Conservation (phyloP, 2,113 vertebrate species). For the Eulacestoma nigropectus region DNA sequence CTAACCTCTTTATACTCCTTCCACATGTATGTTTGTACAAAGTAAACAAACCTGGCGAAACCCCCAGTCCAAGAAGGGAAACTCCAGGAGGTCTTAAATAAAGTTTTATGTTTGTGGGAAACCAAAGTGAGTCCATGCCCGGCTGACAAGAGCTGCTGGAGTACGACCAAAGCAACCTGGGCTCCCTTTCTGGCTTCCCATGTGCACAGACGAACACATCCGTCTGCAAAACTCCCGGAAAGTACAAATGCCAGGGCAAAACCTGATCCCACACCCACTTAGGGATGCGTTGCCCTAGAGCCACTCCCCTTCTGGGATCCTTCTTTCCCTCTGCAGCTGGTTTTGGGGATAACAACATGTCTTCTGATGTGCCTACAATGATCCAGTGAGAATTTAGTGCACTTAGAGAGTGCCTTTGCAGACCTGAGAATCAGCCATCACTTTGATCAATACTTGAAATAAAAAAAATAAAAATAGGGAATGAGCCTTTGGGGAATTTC, state of each 20-base stretch:
- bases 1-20: not conserved
- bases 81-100: not conserved
- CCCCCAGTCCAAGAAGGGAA: not conserved
- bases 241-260: not conserved
- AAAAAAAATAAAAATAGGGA: not conserved
- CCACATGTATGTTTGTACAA: not conserved
- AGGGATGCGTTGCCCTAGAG: not conserved
- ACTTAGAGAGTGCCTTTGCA: not conserved
- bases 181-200: not conserved
- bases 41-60: not conserved
- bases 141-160: not conserved
- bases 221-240: not conserved
- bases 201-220: accelerated
- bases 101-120: not conserved
- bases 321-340: not conserved
- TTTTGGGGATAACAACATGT: not conserved
- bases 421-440: not conserved
- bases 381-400: not conserved
- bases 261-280: not conserved
- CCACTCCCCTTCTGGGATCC: not conserved
- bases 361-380: accelerated
- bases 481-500: not conserved
- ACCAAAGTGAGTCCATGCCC: not conserved
- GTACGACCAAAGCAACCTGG: accelerated
- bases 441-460: not conserved